These are phyloP conservation scores for Adrianichthys oophorus DNA, from an alignment of 2,797 vertebrate genomes.

Conservation along the genomic window DNA sequence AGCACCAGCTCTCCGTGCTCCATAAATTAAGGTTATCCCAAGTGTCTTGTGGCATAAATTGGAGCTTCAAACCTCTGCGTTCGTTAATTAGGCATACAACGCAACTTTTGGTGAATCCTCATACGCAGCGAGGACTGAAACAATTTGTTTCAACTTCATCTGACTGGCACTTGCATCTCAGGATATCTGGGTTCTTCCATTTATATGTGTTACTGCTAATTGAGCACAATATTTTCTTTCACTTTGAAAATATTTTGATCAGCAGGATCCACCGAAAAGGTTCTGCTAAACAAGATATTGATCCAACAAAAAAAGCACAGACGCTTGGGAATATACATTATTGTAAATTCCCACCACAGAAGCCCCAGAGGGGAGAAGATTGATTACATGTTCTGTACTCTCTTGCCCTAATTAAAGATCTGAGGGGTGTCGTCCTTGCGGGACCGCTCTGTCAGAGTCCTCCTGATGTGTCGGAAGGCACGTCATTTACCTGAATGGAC, in stretches of 20 bases:
- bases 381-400: conserved; percentile 71
- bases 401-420: conserved; percentile 73
- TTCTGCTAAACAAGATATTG: conserved; percentile 55
- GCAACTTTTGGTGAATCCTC: conserved; percentile 78
- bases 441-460: conserved; percentile 56
- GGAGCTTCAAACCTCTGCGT: conserved; percentile 84
- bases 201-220: neutral
- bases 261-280: neutral
- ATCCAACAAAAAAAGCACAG: conserved; percentile 30
- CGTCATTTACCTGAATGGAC: conserved; percentile 23
- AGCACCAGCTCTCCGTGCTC: conserved; percentile 95
- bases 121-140: conserved; percentile 70
- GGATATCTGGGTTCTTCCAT: neutral
- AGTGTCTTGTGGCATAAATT: conserved; percentile 86
- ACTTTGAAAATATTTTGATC: neutral
- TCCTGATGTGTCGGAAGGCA: conserved; percentile 20
- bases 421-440: conserved; percentile 53
- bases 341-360: conserved; percentile 54
- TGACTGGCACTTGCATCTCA: conserved; percentile 7
- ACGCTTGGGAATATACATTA: conserved; percentile 55
- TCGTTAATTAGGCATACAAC: conserved; percentile 84
- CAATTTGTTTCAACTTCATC: conserved; percentile 17
- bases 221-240: neutral
- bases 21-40: conserved; percentile 92
- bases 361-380: conserved; percentile 64